A percentile compares a stretch with the other conserved stretches of the same genome.
Evolutionary conservation across 2,113 vertebrate genomes (phyloP).

Genomic region (Apteryx mantelli): DNA sequence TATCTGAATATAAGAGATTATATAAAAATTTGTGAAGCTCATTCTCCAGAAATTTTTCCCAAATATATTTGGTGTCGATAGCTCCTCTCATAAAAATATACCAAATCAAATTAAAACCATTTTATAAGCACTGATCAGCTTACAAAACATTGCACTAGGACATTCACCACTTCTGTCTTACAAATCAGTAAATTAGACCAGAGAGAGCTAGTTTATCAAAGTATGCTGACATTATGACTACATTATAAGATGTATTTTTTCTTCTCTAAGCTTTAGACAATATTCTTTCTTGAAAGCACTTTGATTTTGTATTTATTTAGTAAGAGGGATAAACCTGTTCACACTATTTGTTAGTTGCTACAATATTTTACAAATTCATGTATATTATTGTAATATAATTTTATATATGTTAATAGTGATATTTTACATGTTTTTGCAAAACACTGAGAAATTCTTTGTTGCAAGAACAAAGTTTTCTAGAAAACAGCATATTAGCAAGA

Average conservation of each 20-base stretch:
- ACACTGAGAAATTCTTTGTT: background rate
- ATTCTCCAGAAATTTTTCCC: background rate
- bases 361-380: background rate
- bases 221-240: background rate
- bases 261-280: background rate
- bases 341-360: background rate
- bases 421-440: background rate
- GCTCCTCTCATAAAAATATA: background rate
- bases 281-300: background rate
- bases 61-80: background rate
- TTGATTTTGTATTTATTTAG: background rate
- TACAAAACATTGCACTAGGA: background rate
- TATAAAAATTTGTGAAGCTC: background rate
- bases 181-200: background rate
- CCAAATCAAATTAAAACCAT: background rate
- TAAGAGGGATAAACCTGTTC: background rate
- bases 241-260: background rate
- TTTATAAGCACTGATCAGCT: background rate
- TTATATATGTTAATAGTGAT: background rate
- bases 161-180: background rate
- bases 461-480: background rate
- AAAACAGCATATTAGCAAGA: background rate
- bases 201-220: background rate
- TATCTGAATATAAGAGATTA: background rate
- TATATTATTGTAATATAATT: background rate